Conservation (phyloP, 2,797 vertebrate genomes). For the Miichthys miiuy region DNA sequence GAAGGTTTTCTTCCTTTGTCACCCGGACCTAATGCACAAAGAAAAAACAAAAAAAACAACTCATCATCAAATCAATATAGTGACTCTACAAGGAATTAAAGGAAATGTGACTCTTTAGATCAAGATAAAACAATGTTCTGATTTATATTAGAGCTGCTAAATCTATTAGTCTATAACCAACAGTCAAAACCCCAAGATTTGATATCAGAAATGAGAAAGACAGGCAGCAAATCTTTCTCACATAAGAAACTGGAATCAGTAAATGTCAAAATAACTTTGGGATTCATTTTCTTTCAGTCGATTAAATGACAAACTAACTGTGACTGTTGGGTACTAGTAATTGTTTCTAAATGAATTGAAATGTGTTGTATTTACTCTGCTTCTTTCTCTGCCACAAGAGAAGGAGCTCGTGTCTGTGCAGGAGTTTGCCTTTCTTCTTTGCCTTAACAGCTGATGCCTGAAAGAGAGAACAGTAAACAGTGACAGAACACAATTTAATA, state of each 20-base stretch:
- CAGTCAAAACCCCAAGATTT: too few species aligned
- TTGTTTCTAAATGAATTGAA: neutral
- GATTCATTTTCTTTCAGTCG: too few species aligned
- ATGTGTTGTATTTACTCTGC: conserved; percentile 84
- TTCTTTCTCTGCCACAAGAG: conserved; percentile 94
- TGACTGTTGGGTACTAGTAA: neutral
- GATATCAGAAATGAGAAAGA: too few species aligned
- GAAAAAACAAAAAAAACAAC: neutral
- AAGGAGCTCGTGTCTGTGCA: conserved; percentile 87
- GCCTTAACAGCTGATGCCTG: conserved; percentile 91
- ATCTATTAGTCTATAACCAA: too few species aligned
- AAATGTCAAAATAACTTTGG: too few species aligned
- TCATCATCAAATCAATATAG: neutral
- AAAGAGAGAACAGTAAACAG: conserved; percentile 48
- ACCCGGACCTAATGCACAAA: conserved; percentile 83
- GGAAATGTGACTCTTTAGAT: neutral
- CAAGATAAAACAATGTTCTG: neutral
- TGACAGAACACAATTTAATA: neutral
- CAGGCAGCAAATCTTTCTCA: too few species aligned
- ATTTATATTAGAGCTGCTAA: neutral
- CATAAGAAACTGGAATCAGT: too few species aligned
- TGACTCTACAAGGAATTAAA: neutral
- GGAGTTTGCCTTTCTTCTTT: conserved; percentile 90
- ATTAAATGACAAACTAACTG: too few species aligned
- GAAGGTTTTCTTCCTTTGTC: conserved; percentile 81